Conservation (phyloP, 2,113 vertebrate genomes). For the Cromileptes altivelis region DNA sequence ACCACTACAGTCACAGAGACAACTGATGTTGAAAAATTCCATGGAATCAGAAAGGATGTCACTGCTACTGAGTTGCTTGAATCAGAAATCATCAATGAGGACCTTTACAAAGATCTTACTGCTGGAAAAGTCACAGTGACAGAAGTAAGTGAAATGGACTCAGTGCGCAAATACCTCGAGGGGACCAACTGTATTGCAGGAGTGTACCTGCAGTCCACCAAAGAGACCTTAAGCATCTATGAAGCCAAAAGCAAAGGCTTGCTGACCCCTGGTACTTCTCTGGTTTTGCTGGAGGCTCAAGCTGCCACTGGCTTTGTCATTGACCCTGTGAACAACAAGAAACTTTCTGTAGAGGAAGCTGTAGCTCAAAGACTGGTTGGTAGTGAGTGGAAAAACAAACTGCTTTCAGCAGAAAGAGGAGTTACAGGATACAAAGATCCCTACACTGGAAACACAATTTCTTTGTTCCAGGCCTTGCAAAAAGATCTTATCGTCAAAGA, state of each 20-base stretch:
- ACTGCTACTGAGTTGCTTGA: slow-evolving; percentile 82
- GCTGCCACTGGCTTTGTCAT: slow-evolving; percentile 89
- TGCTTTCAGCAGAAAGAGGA: slow-evolving; percentile 78
- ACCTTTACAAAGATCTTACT: slow-evolving; percentile 81
- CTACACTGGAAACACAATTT: slow-evolving; percentile 87
- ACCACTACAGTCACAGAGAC: slow-evolving; percentile 75
- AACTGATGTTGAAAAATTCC: slow-evolving; percentile 76
- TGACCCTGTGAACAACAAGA: slow-evolving; percentile 82
- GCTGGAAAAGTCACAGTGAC: slow-evolving; percentile 80
- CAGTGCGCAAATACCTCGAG: slow-evolving; percentile 80
- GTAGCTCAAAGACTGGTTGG: slow-evolving; percentile 74
- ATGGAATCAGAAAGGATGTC: slow-evolving; percentile 84
- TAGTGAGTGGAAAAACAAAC: slow-evolving; percentile 81
- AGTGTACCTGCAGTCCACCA: slow-evolving; percentile 81
- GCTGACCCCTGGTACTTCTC: slow-evolving; percentile 81
- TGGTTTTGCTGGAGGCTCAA: slow-evolving; percentile 84
- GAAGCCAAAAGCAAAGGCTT: slow-evolving; percentile 82
- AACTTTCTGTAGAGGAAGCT: slow-evolving; percentile 86
- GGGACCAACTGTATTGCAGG: slow-evolving; percentile 87
- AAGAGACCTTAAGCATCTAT: slow-evolving; percentile 85
- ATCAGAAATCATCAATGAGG: slow-evolving; percentile 79
- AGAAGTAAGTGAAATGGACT: slow-evolving; percentile 76
- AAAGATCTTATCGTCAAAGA: slow-evolving; percentile 78
- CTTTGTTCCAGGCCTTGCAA: slow-evolving; percentile 85
- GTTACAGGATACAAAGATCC: slow-evolving; percentile 88